Percentiles rank a stretch among this genome's conserved stretches.
Evolutionary conservation across 2,113 vertebrate genomes (phyloP).

Genomic region (Myrmophylax atrothorax): DNA sequence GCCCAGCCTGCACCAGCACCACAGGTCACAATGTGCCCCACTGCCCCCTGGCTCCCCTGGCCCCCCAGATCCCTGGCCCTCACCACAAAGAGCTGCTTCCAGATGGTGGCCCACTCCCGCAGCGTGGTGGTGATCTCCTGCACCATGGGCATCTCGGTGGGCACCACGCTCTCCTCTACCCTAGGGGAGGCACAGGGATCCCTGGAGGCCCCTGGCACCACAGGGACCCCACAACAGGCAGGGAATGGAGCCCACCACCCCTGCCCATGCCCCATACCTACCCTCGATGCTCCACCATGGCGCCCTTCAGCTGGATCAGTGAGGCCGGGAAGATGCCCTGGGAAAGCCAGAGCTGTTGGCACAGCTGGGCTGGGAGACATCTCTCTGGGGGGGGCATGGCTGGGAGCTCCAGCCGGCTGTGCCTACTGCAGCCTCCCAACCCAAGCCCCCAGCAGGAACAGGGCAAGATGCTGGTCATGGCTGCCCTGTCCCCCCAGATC

Average conservation of each 20-base stretch:
- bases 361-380: fast-evolving
- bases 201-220: background rate
- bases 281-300: conserved; percentile 1
- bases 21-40: fast-evolving
- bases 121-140: conserved; percentile 71
- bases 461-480: fast-evolving
- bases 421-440: fast-evolving
- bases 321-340: conserved; percentile 68
- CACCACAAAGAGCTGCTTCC: conserved; percentile 67
- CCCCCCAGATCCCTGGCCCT: fast-evolving
- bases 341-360: background rate
- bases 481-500: fast-evolving
- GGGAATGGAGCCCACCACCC: background rate
- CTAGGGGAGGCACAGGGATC: background rate
- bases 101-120: conserved; percentile 65
- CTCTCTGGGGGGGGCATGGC: fast-evolving
- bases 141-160: conserved; percentile 51
- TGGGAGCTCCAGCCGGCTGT: fast-evolving
- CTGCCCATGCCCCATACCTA: background rate
- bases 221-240: fast-evolving
- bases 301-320: conserved; percentile 44
- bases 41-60: fast-evolving
- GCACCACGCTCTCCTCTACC: background rate
- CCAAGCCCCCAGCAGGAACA: too few species aligned
- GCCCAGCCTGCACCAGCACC: background rate